Conservation (phyloP, 2,888 invertebrate species). For the Fragum fragum region DNA sequence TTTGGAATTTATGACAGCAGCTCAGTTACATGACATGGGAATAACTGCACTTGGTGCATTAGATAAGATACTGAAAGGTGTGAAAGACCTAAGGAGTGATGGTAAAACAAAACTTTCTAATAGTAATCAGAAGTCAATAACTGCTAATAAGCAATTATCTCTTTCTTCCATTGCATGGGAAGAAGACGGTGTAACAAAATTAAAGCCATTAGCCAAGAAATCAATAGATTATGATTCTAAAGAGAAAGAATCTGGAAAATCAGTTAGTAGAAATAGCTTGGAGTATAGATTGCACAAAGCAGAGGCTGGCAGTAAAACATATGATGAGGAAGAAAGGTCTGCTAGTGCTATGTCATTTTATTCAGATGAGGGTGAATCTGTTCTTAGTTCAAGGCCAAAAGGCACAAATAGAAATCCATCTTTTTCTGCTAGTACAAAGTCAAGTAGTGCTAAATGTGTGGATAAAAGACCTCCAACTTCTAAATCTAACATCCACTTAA, state of each 20-base stretch:
- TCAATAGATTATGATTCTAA: conserved; percentile 2
- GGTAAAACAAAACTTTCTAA: neutral
- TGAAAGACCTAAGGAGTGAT: conserved; percentile 68
- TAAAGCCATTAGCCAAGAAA: neutral
- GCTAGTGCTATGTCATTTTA: conserved; percentile 54
- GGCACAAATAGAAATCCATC: conserved; percentile 24
- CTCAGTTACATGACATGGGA: conserved; percentile 80
- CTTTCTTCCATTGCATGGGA: conserved; percentile 63
- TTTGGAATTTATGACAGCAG: conserved; percentile 74
- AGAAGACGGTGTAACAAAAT: conserved; percentile 16
- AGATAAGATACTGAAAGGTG: conserved; percentile 79
- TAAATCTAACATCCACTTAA: neutral
- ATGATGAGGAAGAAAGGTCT: conserved; percentile 20
- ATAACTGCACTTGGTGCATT: conserved; percentile 79
- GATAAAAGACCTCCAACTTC: conserved; percentile 64
- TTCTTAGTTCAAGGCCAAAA: conserved; percentile 27
- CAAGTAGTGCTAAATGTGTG: conserved; percentile 61
- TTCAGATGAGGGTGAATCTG: conserved; percentile 38
- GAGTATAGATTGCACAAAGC: neutral
- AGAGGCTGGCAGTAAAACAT: neutral
- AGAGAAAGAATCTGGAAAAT: conserved; percentile 17
- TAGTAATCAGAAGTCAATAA: neutral
- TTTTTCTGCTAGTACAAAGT: conserved; percentile 53
- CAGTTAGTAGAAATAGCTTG: neutral
- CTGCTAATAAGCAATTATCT: neutral